Evolutionary conservation across 1,140 invertebrate species (phyloP).

Genomic region (Sycobia sp.): DNA sequence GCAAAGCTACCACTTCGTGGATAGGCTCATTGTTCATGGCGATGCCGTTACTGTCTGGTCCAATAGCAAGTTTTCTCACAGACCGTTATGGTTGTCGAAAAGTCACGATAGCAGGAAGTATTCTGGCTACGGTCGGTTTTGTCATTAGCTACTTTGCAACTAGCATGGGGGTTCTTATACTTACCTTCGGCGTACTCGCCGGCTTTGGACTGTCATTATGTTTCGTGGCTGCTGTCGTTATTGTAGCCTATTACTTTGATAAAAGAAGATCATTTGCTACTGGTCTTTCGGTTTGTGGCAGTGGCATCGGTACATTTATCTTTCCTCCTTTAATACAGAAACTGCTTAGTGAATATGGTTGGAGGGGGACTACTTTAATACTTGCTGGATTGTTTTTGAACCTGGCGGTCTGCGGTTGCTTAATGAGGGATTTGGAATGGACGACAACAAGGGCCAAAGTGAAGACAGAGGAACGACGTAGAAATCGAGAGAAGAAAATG

Average conservation of each 20-base stretch:
- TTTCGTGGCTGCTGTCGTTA: conserved; percentile 88
- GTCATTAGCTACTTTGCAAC: conserved; percentile 78
- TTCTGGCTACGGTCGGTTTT: conserved; percentile 81
- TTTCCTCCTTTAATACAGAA: conserved; percentile 85
- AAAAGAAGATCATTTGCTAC: conserved; percentile 89
- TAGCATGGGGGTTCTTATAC: conserved; percentile 78
- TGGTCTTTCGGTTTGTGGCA: conserved; percentile 89
- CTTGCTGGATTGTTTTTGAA: conserved; percentile 85
- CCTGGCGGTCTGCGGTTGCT: conserved; percentile 82
- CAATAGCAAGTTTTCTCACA: conserved; percentile 85
- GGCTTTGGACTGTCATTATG: conserved; percentile 87
- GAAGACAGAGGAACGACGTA: conserved; percentile 67
- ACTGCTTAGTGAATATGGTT: conserved; percentile 79
- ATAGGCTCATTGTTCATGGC: conserved; percentile 89
- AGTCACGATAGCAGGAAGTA: conserved; percentile 79
- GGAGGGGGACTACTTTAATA: conserved; percentile 82
- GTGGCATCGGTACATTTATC: conserved; percentile 87
- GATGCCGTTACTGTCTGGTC: conserved; percentile 86
- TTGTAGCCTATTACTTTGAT: conserved; percentile 96
- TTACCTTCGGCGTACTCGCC: conserved; percentile 84
- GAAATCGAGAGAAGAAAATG: conserved; percentile 66
- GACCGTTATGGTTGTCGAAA: conserved; percentile 83
- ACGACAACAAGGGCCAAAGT: conserved; percentile 67
- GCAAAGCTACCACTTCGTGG: conserved; percentile 86
- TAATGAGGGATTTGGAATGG: conserved; percentile 84